Percentiles rank a stretch among this genome's conserved stretches.
Conservation (phyloP, 2,113 vertebrate genomes). For the Symphodus melops region DNA sequence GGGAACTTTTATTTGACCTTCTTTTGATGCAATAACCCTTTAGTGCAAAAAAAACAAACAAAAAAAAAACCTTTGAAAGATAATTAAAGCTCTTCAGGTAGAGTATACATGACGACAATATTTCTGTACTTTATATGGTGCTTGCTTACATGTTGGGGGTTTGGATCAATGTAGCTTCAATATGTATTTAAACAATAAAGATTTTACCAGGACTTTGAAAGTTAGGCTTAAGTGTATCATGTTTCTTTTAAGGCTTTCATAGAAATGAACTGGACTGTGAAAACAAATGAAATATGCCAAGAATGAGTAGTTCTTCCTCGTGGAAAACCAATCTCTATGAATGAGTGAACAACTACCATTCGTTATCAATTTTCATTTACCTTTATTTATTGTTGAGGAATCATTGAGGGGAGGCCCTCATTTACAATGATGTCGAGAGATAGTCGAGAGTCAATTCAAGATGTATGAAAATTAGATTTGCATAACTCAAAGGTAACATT, state of each 20-base stretch:
- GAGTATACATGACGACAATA: constrained; percentile 3
- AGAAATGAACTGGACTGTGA: background rate
- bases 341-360: background rate
- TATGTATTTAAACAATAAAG: constrained; percentile 50
- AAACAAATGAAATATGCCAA: constrained; percentile 39
- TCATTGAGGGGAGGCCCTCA: too few relatives aligned
- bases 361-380: too few relatives aligned
- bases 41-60: too few relatives aligned
- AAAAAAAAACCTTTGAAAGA: background rate
- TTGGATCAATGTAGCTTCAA: background rate
- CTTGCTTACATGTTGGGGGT: background rate
- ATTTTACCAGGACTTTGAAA: constrained; percentile 2
- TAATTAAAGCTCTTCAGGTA: background rate
- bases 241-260: background rate
- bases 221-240: background rate
- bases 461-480: too few relatives aligned
- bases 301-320: constrained; percentile 41
- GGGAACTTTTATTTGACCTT: background rate
- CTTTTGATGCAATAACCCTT: background rate
- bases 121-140: constrained; percentile 2
- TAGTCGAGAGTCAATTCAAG: too few relatives aligned
- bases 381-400: too few relatives aligned
- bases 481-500: too few relatives aligned
- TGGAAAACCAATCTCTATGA: constrained; percentile 17
- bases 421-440: too few relatives aligned